Conservation (phyloP, 1,140 invertebrate genomes). For the Calycopis cecrops region DNA sequence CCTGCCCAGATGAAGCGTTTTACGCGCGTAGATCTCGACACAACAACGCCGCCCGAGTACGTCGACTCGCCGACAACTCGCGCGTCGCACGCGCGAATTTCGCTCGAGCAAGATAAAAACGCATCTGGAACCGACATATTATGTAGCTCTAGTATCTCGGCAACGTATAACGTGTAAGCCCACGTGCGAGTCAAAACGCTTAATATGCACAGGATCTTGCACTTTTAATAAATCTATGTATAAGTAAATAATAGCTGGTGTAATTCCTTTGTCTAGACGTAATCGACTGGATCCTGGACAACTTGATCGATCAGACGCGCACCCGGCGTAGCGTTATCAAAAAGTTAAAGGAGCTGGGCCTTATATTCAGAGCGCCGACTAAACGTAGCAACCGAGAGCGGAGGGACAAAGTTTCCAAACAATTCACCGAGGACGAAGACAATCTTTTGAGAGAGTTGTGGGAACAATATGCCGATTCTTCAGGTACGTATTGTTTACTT, state of each 20-base stretch:
- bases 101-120: too few species aligned
- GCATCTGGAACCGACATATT: too few species aligned
- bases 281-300: conserved; percentile 88
- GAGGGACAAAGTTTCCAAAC: conserved; percentile 73
- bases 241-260: neutral
- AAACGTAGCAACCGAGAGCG: conserved; percentile 70
- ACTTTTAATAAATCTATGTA: too few species aligned
- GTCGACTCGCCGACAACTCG: too few species aligned
- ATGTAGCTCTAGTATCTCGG: too few species aligned
- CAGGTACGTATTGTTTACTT: conserved; percentile 21
- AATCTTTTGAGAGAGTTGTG: conserved; percentile 83
- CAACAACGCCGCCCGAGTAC: too few species aligned
- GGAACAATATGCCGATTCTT: conserved; percentile 80
- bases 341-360: conserved; percentile 87
- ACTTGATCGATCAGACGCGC: conserved; percentile 85
- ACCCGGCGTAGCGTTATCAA: conserved; percentile 86
- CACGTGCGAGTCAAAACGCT: too few species aligned
- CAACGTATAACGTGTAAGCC: too few species aligned
- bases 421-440: conserved; percentile 88
- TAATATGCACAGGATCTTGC: too few species aligned
- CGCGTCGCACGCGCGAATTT: too few species aligned
- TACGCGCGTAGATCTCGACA: too few species aligned
- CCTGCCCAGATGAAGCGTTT: too few species aligned
- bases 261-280: conserved; percentile 75
- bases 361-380: conserved; percentile 81